Evolutionary conservation across 1,140 invertebrate genomes (phyloP), one percentile per base, ranked within the genome.

Genomic region (Heliconius congener): DNA sequence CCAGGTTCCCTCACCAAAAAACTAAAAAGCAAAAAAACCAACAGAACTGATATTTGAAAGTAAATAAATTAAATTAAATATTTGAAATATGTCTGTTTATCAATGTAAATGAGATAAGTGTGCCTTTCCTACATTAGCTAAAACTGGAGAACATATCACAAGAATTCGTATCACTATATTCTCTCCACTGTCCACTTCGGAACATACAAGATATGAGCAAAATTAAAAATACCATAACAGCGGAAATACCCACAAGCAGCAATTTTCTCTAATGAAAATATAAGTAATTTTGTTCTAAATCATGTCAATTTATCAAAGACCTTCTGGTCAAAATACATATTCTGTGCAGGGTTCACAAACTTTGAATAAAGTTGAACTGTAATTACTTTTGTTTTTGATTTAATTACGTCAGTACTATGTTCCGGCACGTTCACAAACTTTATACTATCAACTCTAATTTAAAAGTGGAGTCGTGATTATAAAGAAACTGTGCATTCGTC

Each of bases 351-450:
- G 71, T 73, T 78, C 73, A 71, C 34, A 72, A 80, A 76, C 79
- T 80, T 76, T 57, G 74, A 78, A 78, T 78, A 73, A 78, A 78
- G 71, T 78, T 78, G 37, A 79, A 57, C 70, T 80, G 74, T 80
- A 80, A 80, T 80, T 76, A 76, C 79, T 80, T 80, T 80, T 80
- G 74, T 80, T 80, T 80, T 80, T 70, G 74, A 80, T 80, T 80
- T 80, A 80, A 80, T 80, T 80, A 80, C 71, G 50, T 71, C 39
- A 72, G 66, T 73, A 76, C 79, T 76, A 72, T 79, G 78, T 79
- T 75, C 73, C 73, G 78, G 73, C 78, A 79, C 78, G 78, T 76
- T 71, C 76, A 16, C n/a, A 23, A 77, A 77, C 37, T 77, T 77
- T 39, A 19, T 71, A 77, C 76, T 71, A 77, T 77, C 76, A 71